These are phyloP conservation scores for Boleophthalmus pectinirostris DNA, from an alignment of 2,113 vertebrate species.

Conservation along the genomic window DNA sequence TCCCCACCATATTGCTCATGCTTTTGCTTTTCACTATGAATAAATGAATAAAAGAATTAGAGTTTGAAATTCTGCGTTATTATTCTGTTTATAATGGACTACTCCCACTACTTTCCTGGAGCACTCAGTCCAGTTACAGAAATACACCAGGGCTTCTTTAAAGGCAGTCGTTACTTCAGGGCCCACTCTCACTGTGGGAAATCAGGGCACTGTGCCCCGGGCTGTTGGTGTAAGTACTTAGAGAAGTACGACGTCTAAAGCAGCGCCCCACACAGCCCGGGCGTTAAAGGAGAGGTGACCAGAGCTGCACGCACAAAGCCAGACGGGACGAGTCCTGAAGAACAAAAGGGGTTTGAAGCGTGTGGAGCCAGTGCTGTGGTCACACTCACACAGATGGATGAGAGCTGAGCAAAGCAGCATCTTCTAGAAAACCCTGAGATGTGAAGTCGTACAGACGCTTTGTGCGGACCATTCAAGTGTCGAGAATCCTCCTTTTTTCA, in stretches of 20 bases:
- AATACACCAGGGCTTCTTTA: constrained; percentile 23
- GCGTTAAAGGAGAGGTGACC: constrained; percentile 24
- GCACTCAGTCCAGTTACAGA: constrained; percentile 3
- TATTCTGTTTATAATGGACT: neutral
- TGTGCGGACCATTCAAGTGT: constrained; percentile 16
- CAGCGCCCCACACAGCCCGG: constrained; percentile 41
- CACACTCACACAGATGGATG: constrained; percentile 20
- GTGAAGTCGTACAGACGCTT: constrained; percentile 13
- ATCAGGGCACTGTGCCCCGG: constrained; percentile 57
- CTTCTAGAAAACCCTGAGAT: constrained; percentile 14
- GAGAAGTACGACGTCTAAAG: constrained; percentile 25
- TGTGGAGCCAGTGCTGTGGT: neutral
- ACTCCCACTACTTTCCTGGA: neutral
- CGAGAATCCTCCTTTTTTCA: constrained; percentile 20
- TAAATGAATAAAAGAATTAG: neutral
- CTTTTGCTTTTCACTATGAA: neutral
- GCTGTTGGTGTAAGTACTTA: constrained; percentile 50
- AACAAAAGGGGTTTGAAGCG: constrained; percentile 30
- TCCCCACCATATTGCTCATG: neutral
- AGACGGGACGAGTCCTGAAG: constrained; percentile 15
- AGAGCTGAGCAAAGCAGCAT: neutral
- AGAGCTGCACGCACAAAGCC: constrained; percentile 25
- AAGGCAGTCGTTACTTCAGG: constrained; percentile 36
- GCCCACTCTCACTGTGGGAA: constrained; percentile 44
- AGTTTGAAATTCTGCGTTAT: neutral